These are phyloP conservation scores for Mythimna vitellina DNA, from an alignment of 2,888 invertebrate genomes.

Conservation along the genomic window DNA sequence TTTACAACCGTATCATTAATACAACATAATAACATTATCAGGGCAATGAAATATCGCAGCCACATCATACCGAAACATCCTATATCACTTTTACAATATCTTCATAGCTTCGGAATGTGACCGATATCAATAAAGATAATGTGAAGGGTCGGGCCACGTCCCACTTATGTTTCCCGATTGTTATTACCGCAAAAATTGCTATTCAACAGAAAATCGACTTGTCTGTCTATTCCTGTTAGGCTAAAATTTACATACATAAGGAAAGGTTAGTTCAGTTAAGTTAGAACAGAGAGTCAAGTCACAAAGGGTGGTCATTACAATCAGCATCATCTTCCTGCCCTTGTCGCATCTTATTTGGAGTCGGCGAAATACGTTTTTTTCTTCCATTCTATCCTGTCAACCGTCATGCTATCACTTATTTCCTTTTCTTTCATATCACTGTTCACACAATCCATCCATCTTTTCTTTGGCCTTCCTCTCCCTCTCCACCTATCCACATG, in stretches of 20 bases:
- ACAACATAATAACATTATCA: constrained; percentile 53
- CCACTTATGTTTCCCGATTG: constrained; percentile 83
- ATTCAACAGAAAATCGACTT: constrained; percentile 80
- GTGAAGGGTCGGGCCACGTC: constrained; percentile 78
- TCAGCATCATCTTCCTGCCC: too few relatives aligned
- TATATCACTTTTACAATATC: constrained; percentile 69
- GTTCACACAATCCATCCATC: too few relatives aligned
- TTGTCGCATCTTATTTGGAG: too few relatives aligned
- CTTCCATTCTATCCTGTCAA: too few relatives aligned
- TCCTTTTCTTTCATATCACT: too few relatives aligned
- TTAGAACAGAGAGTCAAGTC: constrained; percentile 41
- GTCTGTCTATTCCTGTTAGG: constrained; percentile 71
- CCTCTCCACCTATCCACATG: too few relatives aligned
- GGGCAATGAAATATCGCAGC: constrained; percentile 51
- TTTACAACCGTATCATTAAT: constrained; percentile 47
- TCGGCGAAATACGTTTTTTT: too few relatives aligned
- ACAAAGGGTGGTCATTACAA: too few relatives aligned
- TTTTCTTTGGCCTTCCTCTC: too few relatives aligned
- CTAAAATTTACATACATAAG: constrained; percentile 71
- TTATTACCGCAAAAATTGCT: constrained; percentile 85
- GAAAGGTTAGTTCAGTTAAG: constrained; percentile 37
- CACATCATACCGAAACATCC: constrained; percentile 59
- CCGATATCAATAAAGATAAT: constrained; percentile 79
- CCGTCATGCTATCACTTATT: too few relatives aligned
- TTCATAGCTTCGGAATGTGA: constrained; percentile 73